Percentiles rank a stretch among this genome's conserved stretches.
phyloP scores from a whole-genome alignment of 2,888 invertebrate genomes.

The Capitulum mitella region DNA sequence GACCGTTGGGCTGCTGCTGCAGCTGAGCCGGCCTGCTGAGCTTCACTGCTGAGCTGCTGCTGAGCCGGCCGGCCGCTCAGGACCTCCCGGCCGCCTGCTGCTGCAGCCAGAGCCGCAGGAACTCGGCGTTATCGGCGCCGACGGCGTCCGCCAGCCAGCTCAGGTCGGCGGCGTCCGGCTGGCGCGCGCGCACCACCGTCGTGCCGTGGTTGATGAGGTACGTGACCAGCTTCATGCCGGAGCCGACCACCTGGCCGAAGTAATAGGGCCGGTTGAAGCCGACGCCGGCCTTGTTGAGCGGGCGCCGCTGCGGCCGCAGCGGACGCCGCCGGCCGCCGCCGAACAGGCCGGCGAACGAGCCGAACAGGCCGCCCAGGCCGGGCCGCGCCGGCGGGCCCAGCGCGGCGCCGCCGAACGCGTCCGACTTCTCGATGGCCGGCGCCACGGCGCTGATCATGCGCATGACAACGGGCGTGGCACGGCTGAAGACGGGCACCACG shows the following conservation, averaged over 20 bases:
- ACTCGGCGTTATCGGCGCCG: not conserved
- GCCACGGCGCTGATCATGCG: not conserved
- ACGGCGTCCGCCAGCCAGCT: not conserved
- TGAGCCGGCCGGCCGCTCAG: not conserved
- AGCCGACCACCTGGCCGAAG: conserved; percentile 11
- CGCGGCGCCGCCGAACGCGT: not conserved
- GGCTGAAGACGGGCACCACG: conserved; percentile 22
- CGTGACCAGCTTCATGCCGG: not conserved
- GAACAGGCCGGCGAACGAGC: not conserved
- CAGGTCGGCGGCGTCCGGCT: conserved; percentile 22
- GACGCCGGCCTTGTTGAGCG: not conserved
- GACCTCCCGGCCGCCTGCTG: conserved; percentile 1
- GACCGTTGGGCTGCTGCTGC: too few species aligned
- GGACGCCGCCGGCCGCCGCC: not conserved
- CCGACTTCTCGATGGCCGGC: not conserved
- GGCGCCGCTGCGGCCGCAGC: not conserved
- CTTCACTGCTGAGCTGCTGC: too few species aligned
- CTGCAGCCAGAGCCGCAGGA: not conserved
- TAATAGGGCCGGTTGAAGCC: not conserved
- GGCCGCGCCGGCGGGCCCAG: not conserved
- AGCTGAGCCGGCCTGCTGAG: too few species aligned
- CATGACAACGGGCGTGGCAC: conserved; percentile 15
- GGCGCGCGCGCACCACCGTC: conserved; percentile 14
- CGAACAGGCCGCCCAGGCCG: not conserved
- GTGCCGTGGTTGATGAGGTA: conserved; percentile 25